A percentile compares a stretch with the other conserved stretches of the same genome.
Evolutionary conservation across 2,888 invertebrate species (phyloP).

Genomic region (Hemaris fuciformis): DNA sequence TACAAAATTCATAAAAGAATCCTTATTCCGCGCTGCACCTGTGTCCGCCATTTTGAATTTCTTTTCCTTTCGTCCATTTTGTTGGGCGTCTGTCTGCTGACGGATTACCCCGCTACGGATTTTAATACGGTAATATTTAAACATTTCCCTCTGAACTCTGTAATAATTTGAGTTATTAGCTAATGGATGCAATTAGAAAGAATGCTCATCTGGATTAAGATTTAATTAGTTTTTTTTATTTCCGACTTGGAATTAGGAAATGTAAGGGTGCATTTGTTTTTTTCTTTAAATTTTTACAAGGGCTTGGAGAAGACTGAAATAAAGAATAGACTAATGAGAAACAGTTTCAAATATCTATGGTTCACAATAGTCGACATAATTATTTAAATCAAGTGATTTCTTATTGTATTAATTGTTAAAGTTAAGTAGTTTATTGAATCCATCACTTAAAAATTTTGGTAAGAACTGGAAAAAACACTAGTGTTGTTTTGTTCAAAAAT

Average conservation of each 20-base stretch:
- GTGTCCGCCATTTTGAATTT: slow-evolving; percentile 53
- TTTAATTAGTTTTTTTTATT: slow-evolving; percentile 60
- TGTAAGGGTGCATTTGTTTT: neutral
- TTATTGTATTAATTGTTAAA: too few species aligned
- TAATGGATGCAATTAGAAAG: slow-evolving; percentile 70
- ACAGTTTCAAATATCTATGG: too few species aligned
- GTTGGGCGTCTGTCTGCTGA: slow-evolving; percentile 58
- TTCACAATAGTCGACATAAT: too few species aligned
- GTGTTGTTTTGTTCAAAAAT: too few species aligned
- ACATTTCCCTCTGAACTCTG: slow-evolving; percentile 57
- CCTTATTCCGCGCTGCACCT: slow-evolving; percentile 56
- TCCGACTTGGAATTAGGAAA: neutral
- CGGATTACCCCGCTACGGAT: slow-evolving; percentile 66
- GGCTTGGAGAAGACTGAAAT: too few species aligned
- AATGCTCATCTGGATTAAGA: slow-evolving; percentile 59
- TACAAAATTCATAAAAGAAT: slow-evolving; percentile 35
- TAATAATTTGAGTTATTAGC: slow-evolving; percentile 69
- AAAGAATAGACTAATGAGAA: too few species aligned
- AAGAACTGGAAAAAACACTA: too few species aligned
- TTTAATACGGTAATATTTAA: slow-evolving; percentile 64
- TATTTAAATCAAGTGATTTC: too few species aligned
- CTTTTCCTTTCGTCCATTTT: slow-evolving; percentile 45
- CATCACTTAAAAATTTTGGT: too few species aligned
- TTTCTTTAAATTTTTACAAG: neutral
- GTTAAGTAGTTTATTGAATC: too few species aligned